These are phyloP conservation scores for Smithornis capensis DNA, from an alignment of 2,113 vertebrate species.

Conservation along the genomic window DNA sequence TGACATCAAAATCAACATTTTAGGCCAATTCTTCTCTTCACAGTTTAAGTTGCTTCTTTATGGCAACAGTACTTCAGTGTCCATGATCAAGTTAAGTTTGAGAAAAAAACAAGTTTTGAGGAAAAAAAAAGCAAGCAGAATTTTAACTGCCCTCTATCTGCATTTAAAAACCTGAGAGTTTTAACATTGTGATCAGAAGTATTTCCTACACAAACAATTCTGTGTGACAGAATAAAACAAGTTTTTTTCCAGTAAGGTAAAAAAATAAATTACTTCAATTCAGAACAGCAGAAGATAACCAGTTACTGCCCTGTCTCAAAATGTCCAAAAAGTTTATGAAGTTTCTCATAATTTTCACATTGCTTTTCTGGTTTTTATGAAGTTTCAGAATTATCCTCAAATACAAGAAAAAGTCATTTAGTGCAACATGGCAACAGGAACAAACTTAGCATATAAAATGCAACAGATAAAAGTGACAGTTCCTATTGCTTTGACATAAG, in stretches of 20 bases:
- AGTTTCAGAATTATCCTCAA: neutral
- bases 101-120: neutral
- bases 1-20: neutral
- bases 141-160: neutral
- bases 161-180: neutral
- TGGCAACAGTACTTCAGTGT: neutral
- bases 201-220: neutral
- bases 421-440: neutral
- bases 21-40: neutral
- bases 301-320: neutral
- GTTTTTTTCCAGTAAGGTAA: neutral
- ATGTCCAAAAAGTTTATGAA: neutral
- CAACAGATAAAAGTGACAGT: neutral
- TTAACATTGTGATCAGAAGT: neutral
- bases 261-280: neutral
- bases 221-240: neutral
- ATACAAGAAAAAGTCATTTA: neutral
- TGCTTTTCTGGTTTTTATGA: neutral
- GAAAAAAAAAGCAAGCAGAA: neutral
- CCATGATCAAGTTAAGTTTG: neutral
- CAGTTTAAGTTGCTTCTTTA: neutral
- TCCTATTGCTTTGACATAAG: neutral
- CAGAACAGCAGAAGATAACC: neutral
- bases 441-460: neutral
- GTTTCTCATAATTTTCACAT: neutral